A percentile compares a stretch with the other conserved stretches of the same genome.
Conservation (phyloP, 2,113 vertebrate genomes). For the Saimiri boliviensis region DNA sequence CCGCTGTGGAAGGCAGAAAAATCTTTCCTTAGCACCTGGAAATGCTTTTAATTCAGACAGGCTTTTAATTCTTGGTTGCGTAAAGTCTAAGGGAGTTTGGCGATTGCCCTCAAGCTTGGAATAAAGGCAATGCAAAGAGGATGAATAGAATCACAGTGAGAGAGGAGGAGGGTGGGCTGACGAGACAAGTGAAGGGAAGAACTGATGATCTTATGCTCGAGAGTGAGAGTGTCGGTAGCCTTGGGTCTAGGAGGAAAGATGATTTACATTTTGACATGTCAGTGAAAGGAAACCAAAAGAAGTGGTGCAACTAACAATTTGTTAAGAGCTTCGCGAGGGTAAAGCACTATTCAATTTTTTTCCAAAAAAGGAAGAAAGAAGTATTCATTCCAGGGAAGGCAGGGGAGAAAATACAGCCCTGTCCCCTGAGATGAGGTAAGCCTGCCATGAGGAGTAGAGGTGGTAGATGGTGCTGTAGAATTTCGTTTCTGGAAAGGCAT, state of each 20-base stretch:
- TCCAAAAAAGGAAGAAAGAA: constrained; percentile 60
- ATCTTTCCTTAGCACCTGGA: constrained; percentile 36
- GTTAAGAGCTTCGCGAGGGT: constrained; percentile 40
- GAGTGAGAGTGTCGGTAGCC: background rate
- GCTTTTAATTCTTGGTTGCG: constrained; percentile 51
- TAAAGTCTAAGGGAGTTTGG: constrained; percentile 29
- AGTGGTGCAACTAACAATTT: constrained; percentile 61
- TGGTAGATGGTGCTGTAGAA: constrained; percentile 52
- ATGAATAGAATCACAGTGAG: background rate
- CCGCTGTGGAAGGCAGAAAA: background rate
- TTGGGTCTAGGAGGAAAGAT: constrained; percentile 37
- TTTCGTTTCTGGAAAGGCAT: constrained; percentile 47
- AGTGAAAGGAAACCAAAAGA: constrained; percentile 55
- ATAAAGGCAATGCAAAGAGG: background rate
- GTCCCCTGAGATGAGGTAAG: constrained; percentile 31
- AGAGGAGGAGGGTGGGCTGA: background rate
- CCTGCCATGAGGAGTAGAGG: constrained; percentile 12
- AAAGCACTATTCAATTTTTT: constrained; percentile 17
- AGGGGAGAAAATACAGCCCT: constrained; percentile 35
- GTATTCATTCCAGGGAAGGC: constrained; percentile 53
- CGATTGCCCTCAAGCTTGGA: background rate
- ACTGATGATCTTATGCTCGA: background rate
- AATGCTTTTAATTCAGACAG: constrained; percentile 57
- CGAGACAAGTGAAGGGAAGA: constrained; percentile 34
- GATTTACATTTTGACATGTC: constrained; percentile 68